Evolutionary conservation across 2,113 vertebrate species (phyloP), one percentile per base, ranked within the genome.

Genomic region (Fulica atra): DNA sequence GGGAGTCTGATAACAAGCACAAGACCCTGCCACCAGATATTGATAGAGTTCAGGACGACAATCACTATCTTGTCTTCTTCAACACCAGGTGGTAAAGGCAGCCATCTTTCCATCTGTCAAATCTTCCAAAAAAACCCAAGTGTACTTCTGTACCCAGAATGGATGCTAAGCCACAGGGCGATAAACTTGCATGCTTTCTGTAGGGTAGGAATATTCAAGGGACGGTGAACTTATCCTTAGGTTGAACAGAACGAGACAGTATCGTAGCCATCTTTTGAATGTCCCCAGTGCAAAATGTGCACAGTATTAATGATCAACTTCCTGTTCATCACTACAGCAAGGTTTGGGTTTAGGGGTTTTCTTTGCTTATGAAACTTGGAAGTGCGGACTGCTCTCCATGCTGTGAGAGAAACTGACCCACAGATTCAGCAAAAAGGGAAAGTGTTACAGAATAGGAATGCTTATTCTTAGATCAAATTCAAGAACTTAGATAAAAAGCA

Each of bases 381-480:
- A 76, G 42, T 0, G 0, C 11, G 42, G 20, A 35, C 6, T 15
- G 29, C 61, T n/a, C 2, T 40, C 56, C 0, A 0, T 28, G 21
- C 24, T 65, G 25, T 24, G 31, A 65, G 25, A n/a, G 25, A 70
- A 94, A 54, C 9, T 44, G n/a, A 70, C 23, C 9, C 36, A 59
- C 9, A 33, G 35, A 71, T 38, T 66, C 36, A 86, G 54, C 16
- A 53, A 59, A 81, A 89, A 11, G 10, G 5, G 6, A 56, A 92
- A 60, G 9, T 1, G 1, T 11, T n/a, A 31, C 24, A 46, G 6
- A 81, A 36, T 3, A 63, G 20, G 18, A 86, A 82, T 29, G 9
- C 3, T 81, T n/a, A 50, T 57, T 60, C 68, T 57, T 25, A 13
- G 46, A 71, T 16, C n/a, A 44, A 36, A 93, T 57, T 81, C 79